Base-by-base conservation (phyloP, 2,888 invertebrate genomes). In the Melinaea menophilus region DNA sequence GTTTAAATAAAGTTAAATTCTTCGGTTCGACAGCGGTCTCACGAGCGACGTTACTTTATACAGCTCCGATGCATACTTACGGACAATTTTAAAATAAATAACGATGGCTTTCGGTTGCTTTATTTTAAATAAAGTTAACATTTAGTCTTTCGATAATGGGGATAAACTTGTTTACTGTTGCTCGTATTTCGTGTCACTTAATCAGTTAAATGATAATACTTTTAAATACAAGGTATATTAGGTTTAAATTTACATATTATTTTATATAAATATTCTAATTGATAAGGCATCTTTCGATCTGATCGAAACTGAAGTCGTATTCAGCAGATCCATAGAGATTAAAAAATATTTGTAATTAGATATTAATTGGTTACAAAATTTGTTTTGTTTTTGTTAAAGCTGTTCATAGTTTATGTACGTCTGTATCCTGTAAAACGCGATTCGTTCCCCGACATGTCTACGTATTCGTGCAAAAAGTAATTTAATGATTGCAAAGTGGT, bases 1-100 rank as follows among this genome's bases (percentile, higher is more conserved):
- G 78, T 73, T 77, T 73, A 79, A 81, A 80, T 80, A 80, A 77
- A 72, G 74, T 77, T 76, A 76, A 78, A 77, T 76, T 76, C 76
- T 77, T 76, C 71, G 71, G 71, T 72, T 75, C 76, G 76, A 76
- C 75, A 75, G 74, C 66, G 68, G 68, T 65, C 69, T 57, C 74
- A 72, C 75, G 77, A 79, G 75, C 73, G 78, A 76, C 77, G 78
- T 78, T 79, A 79, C 79, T 79, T 80, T 78, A 77, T 73, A 71
- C 72, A 69, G 73, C 71, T 79, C 79, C 75, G 77, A 72, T 73
- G 74, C 75, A 72, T 78, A 79, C 78, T 80, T 78, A 77, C 73
- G 69, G 73, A 67, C 78, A 79, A 78, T 80, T 79, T 81, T 80
- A 68, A 76, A 77, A 72, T 71, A 77, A 78, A 77, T 77, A 63